Evolutionary conservation across 2,113 vertebrate genomes (phyloP), one percentile per base, ranked within the genome.

Genomic region (Sardina pilchardus): DNA sequence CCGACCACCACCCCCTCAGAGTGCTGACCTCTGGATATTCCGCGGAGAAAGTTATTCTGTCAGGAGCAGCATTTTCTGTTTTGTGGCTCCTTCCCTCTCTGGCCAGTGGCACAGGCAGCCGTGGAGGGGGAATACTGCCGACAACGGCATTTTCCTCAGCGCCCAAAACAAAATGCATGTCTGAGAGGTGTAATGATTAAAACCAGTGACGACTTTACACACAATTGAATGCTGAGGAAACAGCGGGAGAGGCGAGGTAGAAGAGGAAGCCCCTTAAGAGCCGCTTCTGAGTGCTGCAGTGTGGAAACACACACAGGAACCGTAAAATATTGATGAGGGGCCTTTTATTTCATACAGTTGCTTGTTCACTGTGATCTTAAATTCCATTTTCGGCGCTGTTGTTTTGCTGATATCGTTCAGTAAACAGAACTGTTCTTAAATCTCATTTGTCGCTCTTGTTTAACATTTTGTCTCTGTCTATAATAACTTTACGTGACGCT

Each of bases 21-120:
- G 47, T 48, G 87, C 89, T 92, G 89, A 94, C 92, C 92, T 91
- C 89, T 92, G 80, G 86, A 83, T 78, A 91, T 91, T 83, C 34
- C 85, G 88, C 85, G 88, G 91, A 87, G 71, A 89, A 89, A 89
- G 59, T 88, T 87, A 86, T 92, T 93, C 87, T 90, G 89, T 91
- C 80, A 78, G 63, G 24, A 88, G 3, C 88, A 91, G 90, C 91
- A 88, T 88, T 90, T 92, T 90, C 71, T 78, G 71, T 36, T 67
- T 34, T 78, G 71, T 78, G 71, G 34, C 71, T 78, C 26, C 30
- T 9, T 90, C 90, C 84, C 44, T 81, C 4, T 67, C 53, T 3
- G 83, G 75, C 1, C 81, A 80, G 67, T 86, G 59, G 86, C 81
- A 90, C 53, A 82, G 87, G 85, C 86, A 82, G 87, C 84, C 86